Percentiles rank a stretch among this genome's conserved stretches.
Evolutionary conservation across 2,113 vertebrate species (phyloP).

Genomic region (Phodopus roborovskii): DNA sequence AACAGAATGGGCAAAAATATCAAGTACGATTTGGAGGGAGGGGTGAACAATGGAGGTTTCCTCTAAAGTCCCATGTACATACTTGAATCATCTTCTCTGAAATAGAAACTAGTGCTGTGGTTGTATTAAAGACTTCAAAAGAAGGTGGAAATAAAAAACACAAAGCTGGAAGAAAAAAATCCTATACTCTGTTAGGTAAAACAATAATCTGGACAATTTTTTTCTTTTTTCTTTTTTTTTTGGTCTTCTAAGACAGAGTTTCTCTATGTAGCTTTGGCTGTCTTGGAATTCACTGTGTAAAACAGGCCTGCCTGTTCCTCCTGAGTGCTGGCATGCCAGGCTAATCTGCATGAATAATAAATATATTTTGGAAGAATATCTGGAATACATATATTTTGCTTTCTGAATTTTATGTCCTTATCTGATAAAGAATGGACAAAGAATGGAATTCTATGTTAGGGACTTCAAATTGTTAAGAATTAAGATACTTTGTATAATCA

Average conservation of each 20-base stretch:
- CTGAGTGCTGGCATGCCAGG: neutral
- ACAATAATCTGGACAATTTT: neutral
- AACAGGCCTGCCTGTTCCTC: neutral
- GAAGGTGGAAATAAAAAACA: conserved; percentile 33
- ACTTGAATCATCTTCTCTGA: conserved; percentile 1
- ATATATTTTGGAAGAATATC: too few relatives aligned
- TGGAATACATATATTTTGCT: neutral
- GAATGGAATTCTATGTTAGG: conserved; percentile 10
- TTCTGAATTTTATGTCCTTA: conserved; percentile 3
- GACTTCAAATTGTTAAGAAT: conserved; percentile 49
- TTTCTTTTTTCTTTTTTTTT: neutral
- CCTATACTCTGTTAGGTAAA: conserved; percentile 12
- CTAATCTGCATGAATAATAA: neutral
- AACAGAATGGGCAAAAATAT: conserved; percentile 66
- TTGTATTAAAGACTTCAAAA: conserved; percentile 28
- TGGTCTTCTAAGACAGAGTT: neutral
- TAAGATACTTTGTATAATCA: conserved; percentile 17
- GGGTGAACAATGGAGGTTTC: neutral
- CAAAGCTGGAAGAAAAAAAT: neutral
- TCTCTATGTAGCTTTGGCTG: neutral
- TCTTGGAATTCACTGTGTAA: neutral
- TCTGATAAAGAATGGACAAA: conserved; percentile 34
- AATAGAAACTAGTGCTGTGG: conserved; percentile 13
- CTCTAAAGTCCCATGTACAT: neutral
- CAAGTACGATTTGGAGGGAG: neutral